A percentile compares a stretch with the other conserved stretches of the same genome.
Conservation (phyloP, 2,797 vertebrate genomes). For the Todus mexicanus region DNA sequence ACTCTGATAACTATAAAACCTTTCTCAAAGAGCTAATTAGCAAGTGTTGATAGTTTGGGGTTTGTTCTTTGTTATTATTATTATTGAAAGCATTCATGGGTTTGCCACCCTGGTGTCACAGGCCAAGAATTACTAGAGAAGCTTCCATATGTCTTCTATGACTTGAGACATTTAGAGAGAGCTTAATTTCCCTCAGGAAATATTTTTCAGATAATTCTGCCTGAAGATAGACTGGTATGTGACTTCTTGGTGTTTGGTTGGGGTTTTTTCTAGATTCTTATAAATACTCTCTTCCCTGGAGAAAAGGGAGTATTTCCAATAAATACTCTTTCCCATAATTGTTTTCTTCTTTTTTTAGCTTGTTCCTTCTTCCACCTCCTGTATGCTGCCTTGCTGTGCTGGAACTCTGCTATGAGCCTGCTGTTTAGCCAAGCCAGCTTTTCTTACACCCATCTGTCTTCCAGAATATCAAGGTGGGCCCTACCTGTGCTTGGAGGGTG, state of each 20-base stretch:
- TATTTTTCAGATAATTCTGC: neutral
- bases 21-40: neutral
- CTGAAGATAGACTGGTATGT: neutral
- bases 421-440: neutral
- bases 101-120: neutral
- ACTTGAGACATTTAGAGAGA: neutral
- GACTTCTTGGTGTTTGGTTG: neutral
- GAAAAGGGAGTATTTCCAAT: neutral
- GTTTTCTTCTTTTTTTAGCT: neutral
- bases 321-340: neutral
- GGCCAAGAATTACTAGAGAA: neutral
- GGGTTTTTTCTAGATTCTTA: neutral
- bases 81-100: neutral
- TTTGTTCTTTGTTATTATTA: neutral
- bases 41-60: neutral
- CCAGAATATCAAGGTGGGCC: neutral
- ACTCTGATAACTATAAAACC: neutral
- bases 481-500: neutral
- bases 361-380: neutral
- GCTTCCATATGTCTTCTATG: neutral
- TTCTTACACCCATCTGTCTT: neutral
- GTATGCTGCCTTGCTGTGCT: neutral
- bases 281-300: neutral
- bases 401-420: neutral
- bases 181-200: neutral